These are phyloP conservation scores for Genyomyrus donnyi DNA, from an alignment of 2,113 vertebrate genomes.

Conservation along the genomic window DNA sequence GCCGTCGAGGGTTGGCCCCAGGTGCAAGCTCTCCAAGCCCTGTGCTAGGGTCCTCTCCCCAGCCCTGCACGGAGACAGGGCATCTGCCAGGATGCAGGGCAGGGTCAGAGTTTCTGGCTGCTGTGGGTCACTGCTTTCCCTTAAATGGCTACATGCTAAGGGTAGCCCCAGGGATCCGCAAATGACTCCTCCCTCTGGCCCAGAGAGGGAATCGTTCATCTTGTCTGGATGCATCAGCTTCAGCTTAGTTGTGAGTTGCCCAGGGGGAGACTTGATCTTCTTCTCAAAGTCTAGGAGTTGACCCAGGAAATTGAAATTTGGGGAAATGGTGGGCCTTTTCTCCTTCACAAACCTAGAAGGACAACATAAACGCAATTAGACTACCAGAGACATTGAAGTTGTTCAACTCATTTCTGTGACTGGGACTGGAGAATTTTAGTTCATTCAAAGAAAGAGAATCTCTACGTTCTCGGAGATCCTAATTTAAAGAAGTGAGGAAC, in stretches of 20 bases:
- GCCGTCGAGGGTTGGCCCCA: slow-evolving; percentile 53
- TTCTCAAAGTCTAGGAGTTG: slow-evolving; percentile 89
- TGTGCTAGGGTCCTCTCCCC: slow-evolving; percentile 65
- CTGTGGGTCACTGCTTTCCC: slow-evolving; percentile 33
- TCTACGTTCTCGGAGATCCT: background rate
- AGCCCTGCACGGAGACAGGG: slow-evolving; percentile 55
- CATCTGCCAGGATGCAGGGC: slow-evolving; percentile 33
- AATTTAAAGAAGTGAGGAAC: background rate
- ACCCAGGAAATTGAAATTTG: slow-evolving; percentile 74
- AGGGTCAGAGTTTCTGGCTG: slow-evolving; percentile 40
- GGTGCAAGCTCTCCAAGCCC: slow-evolving; percentile 67
- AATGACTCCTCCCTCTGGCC: slow-evolving; percentile 38
- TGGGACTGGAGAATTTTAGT: background rate
- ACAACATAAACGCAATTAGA: background rate
- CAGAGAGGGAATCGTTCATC: slow-evolving; percentile 47
- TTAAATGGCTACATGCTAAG: slow-evolving; percentile 35
- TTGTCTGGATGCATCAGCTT: slow-evolving; percentile 46
- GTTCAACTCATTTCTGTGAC: background rate
- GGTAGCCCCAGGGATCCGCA: slow-evolving; percentile 29
- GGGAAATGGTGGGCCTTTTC: slow-evolving; percentile 68
- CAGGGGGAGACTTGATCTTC: slow-evolving; percentile 68
- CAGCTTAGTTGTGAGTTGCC: slow-evolving; percentile 24
- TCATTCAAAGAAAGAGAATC: background rate
- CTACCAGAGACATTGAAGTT: background rate
- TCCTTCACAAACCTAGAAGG: slow-evolving; percentile 68